Evolutionary conservation across 2,888 invertebrate genomes (phyloP).

Genomic region (Stomorhina lunata): DNA sequence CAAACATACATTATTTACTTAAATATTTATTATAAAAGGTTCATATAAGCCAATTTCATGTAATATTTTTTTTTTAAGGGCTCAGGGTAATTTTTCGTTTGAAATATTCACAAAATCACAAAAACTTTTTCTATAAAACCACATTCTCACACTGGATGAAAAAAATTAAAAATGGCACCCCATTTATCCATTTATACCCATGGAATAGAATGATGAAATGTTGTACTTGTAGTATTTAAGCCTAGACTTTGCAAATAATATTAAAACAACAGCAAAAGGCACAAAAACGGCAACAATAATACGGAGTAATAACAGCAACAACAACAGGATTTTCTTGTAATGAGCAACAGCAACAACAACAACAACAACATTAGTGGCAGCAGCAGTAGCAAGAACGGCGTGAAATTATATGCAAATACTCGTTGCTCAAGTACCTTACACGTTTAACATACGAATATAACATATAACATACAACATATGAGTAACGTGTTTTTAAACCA

Average conservation of each 20-base stretch:
- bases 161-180: slow-evolving; percentile 65
- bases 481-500: slow-evolving; percentile 65
- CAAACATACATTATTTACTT: slow-evolving; percentile 28
- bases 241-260: slow-evolving; percentile 55
- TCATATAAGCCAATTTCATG: slow-evolving; percentile 32
- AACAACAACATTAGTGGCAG: background rate
- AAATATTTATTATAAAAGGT: slow-evolving; percentile 16
- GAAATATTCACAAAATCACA: background rate
- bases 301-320: background rate
- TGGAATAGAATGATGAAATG: slow-evolving; percentile 55
- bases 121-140: slow-evolving; percentile 8
- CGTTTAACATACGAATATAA: too few relatives aligned
- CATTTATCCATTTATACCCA: too few relatives aligned
- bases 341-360: slow-evolving; percentile 33
- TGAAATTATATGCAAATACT: slow-evolving; percentile 77
- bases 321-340: slow-evolving; percentile 64
- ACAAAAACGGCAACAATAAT: too few relatives aligned
- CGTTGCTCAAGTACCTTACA: slow-evolving; percentile 69
- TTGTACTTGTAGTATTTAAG: slow-evolving; percentile 48
- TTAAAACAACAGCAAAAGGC: too few relatives aligned
- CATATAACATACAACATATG: too few relatives aligned
- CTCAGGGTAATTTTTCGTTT: slow-evolving; percentile 11
- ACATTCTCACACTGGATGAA: slow-evolving; percentile 60
- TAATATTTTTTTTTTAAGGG: slow-evolving; percentile 3
- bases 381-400: slow-evolving; percentile 66